Evolutionary conservation across 2,888 invertebrate species (phyloP).

Genomic region (Hypena proboscidalis): DNA sequence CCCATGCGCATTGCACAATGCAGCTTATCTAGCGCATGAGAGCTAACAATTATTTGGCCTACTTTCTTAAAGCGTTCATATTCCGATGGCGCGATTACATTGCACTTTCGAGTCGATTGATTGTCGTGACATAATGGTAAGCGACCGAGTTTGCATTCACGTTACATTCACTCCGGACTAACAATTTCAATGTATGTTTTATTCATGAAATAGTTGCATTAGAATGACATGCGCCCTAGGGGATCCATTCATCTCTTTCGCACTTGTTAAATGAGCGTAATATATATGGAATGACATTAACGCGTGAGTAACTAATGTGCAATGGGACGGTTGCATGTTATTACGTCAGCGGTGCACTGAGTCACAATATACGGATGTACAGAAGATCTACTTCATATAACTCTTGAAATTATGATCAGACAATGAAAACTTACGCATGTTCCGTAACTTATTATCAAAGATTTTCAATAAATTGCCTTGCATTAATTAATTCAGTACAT

Average conservation of each 20-base stretch:
- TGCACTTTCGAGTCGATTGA: conserved; percentile 60
- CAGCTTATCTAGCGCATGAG: conserved; percentile 75
- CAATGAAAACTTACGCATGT: too few relatives aligned
- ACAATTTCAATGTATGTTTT: conserved; percentile 38
- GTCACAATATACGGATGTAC: too few relatives aligned
- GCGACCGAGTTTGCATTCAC: conserved; percentile 36
- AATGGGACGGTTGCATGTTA: conserved; percentile 53
- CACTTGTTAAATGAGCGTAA: conserved; percentile 32
- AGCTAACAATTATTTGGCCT: conserved; percentile 73
- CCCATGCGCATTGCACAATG: conserved; percentile 77
- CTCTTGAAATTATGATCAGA: too few relatives aligned
- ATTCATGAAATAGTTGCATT: conserved; percentile 35
- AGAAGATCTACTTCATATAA: too few relatives aligned
- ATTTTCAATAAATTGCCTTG: too few relatives aligned
- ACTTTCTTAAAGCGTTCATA: conserved; percentile 62
- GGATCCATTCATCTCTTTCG: conserved; percentile 40
- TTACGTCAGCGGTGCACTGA: conserved; percentile 60
- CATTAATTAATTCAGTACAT: too few relatives aligned
- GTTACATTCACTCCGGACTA: conserved; percentile 48
- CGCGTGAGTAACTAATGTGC: conserved; percentile 46
- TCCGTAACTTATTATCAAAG: too few relatives aligned
- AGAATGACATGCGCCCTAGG: conserved; percentile 24
- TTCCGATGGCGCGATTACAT: conserved; percentile 57
- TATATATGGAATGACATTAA: conserved; percentile 40
- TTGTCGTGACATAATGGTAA: conserved; percentile 61